Evolutionary conservation across 2,888 invertebrate species (phyloP), one percentile per base, ranked within the genome.

Genomic region (Caradrina kadenii): DNA sequence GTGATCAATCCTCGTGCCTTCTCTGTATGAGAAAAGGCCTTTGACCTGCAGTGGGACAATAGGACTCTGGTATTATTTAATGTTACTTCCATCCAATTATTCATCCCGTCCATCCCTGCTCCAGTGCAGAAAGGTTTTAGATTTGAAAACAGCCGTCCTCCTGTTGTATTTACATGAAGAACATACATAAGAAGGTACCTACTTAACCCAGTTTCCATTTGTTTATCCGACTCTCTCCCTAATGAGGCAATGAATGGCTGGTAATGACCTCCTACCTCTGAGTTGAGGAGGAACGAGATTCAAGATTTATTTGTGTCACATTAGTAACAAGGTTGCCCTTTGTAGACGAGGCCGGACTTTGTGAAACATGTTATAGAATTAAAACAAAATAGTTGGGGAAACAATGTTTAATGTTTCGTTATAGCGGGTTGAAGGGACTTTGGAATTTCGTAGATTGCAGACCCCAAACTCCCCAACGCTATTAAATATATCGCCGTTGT

Each of bases 141-240:
- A 13, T 17, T 45, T 35, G 10, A 63, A 42, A 55, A 60, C 45
- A 19, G 11, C 19, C 39, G 22, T n/a, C 2, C 17, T 31, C n/a
- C 49, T 49, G 42, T 52, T 45, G 45, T 63, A 69, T 61, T 61
- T 58, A 65, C n/a, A 15, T 19, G 39, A 65, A 64, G 26, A 60
- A 53, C 53, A 48, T 26, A 50, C 53, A 39, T 45, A 54, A 15
- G 54, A 69, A 21, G 2, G 60, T 48, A 48, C 63, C 63, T 56
- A 48, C 76, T 76, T 60, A 63, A 76, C 74, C 76, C 55, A 60
- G 70, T 64, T 74, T 15, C 39, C 31, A 58, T 54, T 75, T 74
- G 70, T 56, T 70, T 62, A 39, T 17, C 26, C 19, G 17, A 39
- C 54, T 19, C 22, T 52, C 54, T 58, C 22, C 59, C 59, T 74